phyloP scores from a whole-genome alignment of 2,797 vertebrate genomes.

The Microhierax caerulescens region DNA sequence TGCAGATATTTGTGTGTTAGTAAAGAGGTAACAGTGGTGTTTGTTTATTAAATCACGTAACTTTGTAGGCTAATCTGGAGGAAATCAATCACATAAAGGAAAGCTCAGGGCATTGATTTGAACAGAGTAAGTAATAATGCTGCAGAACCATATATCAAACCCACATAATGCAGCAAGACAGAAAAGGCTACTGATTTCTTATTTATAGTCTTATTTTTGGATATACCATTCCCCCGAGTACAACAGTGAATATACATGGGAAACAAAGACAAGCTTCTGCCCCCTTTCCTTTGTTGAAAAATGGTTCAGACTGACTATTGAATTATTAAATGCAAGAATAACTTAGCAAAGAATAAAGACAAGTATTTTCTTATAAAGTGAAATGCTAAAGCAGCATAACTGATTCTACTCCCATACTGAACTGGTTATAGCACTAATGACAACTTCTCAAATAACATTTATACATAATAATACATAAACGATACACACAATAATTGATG shows the following conservation, averaged over 20 bases:
- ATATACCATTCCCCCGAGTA: conserved; percentile 49
- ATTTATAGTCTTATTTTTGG: conserved; percentile 83
- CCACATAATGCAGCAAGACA: conserved; percentile 76
- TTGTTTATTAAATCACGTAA: conserved; percentile 77
- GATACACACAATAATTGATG: background rate
- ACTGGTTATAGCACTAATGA: conserved; percentile 1
- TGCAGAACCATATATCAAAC: conserved; percentile 81
- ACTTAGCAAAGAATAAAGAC: conserved; percentile 35
- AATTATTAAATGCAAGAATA: conserved; percentile 57
- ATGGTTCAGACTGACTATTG: conserved; percentile 26
- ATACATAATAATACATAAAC: background rate
- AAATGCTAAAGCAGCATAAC: background rate
- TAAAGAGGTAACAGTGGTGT: conserved; percentile 63
- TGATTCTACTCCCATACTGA: background rate
- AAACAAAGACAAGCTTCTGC: conserved; percentile 47
- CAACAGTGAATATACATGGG: conserved; percentile 31
- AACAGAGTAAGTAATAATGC: conserved; percentile 82
- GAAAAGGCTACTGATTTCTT: conserved; percentile 82
- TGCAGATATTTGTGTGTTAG: background rate
- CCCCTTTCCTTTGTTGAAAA: conserved; percentile 20
- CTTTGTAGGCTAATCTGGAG: conserved; percentile 68
- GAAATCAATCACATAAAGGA: conserved; percentile 80
- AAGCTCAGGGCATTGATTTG: conserved; percentile 82
- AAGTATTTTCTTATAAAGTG: background rate
- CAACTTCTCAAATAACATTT: conserved; percentile 3